phyloP scores from a whole-genome alignment of 2,113 vertebrate species.

The Leucopsar rothschildi region DNA sequence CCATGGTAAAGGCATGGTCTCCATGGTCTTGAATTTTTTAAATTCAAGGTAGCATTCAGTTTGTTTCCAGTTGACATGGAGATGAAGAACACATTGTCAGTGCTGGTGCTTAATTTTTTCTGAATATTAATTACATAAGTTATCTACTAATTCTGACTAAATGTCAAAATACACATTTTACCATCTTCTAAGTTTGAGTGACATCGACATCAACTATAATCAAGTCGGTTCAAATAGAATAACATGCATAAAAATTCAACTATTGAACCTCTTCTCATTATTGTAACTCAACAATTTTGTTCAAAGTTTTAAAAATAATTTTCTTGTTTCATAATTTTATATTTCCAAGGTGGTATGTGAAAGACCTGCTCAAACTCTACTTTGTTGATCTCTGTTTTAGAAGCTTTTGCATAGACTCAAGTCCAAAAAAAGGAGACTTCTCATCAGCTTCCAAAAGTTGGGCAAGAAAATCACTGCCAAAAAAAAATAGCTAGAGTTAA shows the following conservation, averaged over 20 bases:
- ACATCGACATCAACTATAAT: background rate
- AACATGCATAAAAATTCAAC: background rate
- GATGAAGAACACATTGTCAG: background rate
- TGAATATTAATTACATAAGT: background rate
- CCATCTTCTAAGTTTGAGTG: background rate
- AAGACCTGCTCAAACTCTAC: background rate
- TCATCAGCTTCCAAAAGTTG: background rate
- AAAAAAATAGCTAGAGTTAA: background rate
- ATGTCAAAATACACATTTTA: background rate
- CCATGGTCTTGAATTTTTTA: background rate
- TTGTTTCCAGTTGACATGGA: background rate
- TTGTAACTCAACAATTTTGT: background rate
- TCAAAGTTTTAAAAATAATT: background rate
- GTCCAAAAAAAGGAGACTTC: background rate
- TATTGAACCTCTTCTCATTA: background rate
- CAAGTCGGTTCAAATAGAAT: background rate
- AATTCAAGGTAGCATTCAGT: background rate
- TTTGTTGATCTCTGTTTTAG: background rate
- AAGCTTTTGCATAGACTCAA: background rate
- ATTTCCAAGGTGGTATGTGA: background rate
- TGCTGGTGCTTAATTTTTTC: background rate
- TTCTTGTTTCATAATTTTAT: background rate
- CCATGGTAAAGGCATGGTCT: background rate
- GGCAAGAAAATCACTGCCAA: background rate
- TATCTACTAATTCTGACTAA: background rate